phyloP scores from a whole-genome alignment of 2,888 invertebrate species.

The Trachelus tabidus region DNA sequence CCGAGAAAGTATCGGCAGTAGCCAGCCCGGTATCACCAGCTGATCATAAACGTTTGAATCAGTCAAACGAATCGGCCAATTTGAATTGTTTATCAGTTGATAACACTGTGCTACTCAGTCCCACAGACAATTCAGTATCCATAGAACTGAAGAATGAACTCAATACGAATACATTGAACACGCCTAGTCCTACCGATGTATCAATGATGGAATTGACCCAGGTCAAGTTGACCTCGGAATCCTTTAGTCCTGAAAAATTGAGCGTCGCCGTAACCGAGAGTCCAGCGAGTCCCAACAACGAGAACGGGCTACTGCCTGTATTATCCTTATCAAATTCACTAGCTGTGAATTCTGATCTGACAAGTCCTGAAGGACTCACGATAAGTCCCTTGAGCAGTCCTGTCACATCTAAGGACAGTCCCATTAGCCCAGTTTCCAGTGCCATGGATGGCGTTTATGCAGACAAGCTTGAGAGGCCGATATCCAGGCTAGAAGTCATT shows the following conservation, averaged over 20 bases:
- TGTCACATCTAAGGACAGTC: constrained; percentile 69
- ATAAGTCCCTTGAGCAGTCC: constrained; percentile 49
- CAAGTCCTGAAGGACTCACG: constrained; percentile 47
- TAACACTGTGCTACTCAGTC: constrained; percentile 19
- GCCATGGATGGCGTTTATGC: constrained; percentile 67
- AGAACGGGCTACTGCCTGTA: constrained; percentile 26
- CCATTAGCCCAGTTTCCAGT: constrained; percentile 69
- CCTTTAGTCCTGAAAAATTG: constrained; percentile 18
- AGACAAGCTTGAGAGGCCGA: constrained; percentile 67
- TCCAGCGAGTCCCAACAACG: constrained; percentile 32
- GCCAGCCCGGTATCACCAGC: constrained; percentile 68
- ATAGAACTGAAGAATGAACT: constrained; percentile 11
- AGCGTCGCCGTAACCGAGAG: constrained; percentile 26
- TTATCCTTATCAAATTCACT: constrained; percentile 37
- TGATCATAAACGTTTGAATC: constrained; percentile 27
- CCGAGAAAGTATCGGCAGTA: constrained; percentile 70
- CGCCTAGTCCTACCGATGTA: constrained; percentile 37
- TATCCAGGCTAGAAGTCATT: constrained; percentile 9
- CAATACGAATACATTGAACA: constrained; percentile 14
- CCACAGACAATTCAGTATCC: constrained; percentile 16
- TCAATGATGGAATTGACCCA: constrained; percentile 36
- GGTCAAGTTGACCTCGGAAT: constrained; percentile 20
- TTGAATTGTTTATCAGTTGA: constrained; percentile 15
- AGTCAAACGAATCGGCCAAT: constrained; percentile 15
- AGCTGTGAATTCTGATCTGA: constrained; percentile 43